A percentile compares a stretch with the other conserved stretches of the same genome.
These are phyloP conservation scores for Hyposoter didymator DNA, from an alignment of 2,888 invertebrate genomes.

Conservation along the genomic window DNA sequence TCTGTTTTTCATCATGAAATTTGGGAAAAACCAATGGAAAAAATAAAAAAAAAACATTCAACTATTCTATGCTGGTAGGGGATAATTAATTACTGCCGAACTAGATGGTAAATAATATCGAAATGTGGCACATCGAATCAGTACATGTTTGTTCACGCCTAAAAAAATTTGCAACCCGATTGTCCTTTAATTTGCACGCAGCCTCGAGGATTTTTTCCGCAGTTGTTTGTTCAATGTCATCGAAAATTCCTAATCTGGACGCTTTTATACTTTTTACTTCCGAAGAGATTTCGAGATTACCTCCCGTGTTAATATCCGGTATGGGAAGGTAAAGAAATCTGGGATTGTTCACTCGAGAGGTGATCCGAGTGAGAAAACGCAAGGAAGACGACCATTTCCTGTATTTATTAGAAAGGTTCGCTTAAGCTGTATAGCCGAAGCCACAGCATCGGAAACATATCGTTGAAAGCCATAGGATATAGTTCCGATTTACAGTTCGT, in stretches of 20 bases:
- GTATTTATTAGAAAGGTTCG: conserved; percentile 62
- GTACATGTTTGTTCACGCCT: too few species aligned
- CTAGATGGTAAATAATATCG: too few species aligned
- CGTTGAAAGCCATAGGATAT: conserved; percentile 41
- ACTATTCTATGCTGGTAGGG: too few species aligned
- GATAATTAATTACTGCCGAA: too few species aligned
- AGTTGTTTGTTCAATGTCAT: neutral
- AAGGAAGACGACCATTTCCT: conserved; percentile 35
- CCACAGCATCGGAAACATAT: conserved; percentile 48
- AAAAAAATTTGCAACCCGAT: too few species aligned
- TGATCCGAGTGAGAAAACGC: conserved; percentile 29
- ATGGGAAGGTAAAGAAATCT: conserved; percentile 37
- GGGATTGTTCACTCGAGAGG: conserved; percentile 1
- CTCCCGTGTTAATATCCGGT: conserved; percentile 30
- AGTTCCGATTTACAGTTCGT: conserved; percentile 77
- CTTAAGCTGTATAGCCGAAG: conserved; percentile 29
- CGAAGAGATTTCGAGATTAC: neutral
- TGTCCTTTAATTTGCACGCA: too few species aligned
- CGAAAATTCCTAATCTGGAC: neutral
- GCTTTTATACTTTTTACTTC: neutral
- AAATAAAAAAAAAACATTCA: too few species aligned
- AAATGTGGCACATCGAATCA: too few species aligned
- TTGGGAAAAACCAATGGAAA: too few species aligned
- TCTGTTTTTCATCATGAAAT: too few species aligned
- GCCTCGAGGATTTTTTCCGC: neutral